phyloP scores from a whole-genome alignment of 2,888 invertebrate species.

The Campoplex nolae region DNA sequence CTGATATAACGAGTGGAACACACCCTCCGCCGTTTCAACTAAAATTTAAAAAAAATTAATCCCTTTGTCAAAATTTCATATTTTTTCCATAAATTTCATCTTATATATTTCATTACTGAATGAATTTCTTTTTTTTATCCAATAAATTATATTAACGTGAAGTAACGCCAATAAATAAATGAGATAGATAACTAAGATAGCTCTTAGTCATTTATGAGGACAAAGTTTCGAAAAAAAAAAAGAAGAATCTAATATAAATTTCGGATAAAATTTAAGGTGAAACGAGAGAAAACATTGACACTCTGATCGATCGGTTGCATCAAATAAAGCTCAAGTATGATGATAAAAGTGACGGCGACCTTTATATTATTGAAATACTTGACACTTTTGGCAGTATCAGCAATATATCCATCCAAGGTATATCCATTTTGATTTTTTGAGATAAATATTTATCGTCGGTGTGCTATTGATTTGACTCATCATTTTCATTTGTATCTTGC shows the following conservation, averaged over 20 bases:
- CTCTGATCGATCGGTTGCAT: constrained; percentile 73
- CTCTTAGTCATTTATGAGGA: too few relatives aligned
- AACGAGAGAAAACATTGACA: constrained; percentile 72
- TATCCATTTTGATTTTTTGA: neutral
- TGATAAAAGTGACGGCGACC: constrained; percentile 60
- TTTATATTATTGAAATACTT: constrained; percentile 72
- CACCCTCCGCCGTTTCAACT: neutral
- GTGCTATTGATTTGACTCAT: neutral
- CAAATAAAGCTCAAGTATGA: constrained; percentile 70
- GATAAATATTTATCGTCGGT: neutral
- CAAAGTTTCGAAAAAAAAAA: neutral
- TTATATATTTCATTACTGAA: neutral
- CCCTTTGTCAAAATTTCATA: neutral
- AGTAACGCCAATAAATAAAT: too few relatives aligned
- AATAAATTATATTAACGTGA: too few relatives aligned
- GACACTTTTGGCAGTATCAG: constrained; percentile 75
- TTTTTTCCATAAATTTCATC: neutral
- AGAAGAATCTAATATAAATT: neutral
- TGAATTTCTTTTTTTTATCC: too few relatives aligned
- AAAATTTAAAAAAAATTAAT: too few relatives aligned
- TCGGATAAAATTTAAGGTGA: constrained; percentile 67
- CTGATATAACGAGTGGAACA: constrained; percentile 1
- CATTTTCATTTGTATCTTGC: constrained; percentile 50
- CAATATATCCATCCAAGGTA: constrained; percentile 75
- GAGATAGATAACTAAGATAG: too few relatives aligned